phyloP scores from a whole-genome alignment of 2,888 invertebrate genomes.

The Malacosoma neustria region DNA sequence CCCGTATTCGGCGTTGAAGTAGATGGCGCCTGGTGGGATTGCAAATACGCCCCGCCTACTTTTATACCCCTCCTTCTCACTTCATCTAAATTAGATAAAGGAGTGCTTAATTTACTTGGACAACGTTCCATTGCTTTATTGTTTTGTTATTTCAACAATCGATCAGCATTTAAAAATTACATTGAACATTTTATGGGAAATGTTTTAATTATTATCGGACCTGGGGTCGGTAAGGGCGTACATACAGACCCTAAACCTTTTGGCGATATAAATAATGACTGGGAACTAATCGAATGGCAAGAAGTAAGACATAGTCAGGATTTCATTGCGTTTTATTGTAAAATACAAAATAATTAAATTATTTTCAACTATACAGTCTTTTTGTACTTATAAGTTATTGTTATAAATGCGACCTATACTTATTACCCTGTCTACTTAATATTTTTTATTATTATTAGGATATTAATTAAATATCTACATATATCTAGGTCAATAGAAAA shows the following conservation, averaged over 20 bases:
- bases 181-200: conserved; percentile 77
- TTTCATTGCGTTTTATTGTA: conserved; percentile 77
- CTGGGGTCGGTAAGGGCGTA: conserved; percentile 74
- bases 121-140: conserved; percentile 74
- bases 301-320: conserved; percentile 78
- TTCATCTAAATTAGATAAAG: conserved; percentile 41
- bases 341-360: conserved; percentile 10
- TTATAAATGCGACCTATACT: too few relatives aligned
- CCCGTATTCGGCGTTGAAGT: conserved; percentile 82
- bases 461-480: too few relatives aligned
- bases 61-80: conserved; percentile 80
- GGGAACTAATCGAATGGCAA: conserved; percentile 72
- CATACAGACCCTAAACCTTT: conserved; percentile 84
- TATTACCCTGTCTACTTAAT: too few relatives aligned
- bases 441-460: too few relatives aligned
- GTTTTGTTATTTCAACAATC: conserved; percentile 89
- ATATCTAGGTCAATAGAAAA: too few relatives aligned
- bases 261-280: conserved; percentile 68
- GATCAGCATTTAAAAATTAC: conserved; percentile 80
- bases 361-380: conserved; percentile 3
- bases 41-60: conserved; percentile 81
- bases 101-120: conserved; percentile 46
- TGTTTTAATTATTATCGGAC: conserved; percentile 84
- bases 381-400: too few relatives aligned
- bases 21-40: conserved; percentile 87